Evolutionary conservation across 2,888 invertebrate genomes (phyloP).

Genomic region (Plemyria rubiginata): DNA sequence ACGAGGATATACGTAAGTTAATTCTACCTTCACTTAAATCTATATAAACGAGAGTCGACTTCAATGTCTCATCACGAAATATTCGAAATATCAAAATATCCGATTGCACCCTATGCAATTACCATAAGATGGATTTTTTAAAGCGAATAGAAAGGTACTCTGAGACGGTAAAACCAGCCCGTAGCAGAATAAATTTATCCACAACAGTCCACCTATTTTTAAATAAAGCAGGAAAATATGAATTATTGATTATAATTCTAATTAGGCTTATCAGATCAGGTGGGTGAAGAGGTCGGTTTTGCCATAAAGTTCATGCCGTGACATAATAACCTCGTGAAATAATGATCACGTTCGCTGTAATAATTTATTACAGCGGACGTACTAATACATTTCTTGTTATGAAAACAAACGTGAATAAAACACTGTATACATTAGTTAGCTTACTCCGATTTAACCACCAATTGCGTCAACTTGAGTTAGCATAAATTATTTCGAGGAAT

Average conservation of each 20-base stretch:
- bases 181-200: too few relatives aligned
- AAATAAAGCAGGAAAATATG: neutral
- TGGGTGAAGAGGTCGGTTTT: conserved; percentile 1
- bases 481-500: neutral
- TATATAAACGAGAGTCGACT: too few relatives aligned
- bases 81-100: too few relatives aligned
- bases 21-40: neutral
- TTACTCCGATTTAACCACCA: neutral
- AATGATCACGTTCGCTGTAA: conserved; percentile 6
- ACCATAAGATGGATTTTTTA: too few relatives aligned
- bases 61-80: too few relatives aligned
- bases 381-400: conserved; percentile 5
- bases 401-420: neutral
- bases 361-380: too few relatives aligned
- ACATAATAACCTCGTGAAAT: conserved; percentile 5
- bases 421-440: neutral
- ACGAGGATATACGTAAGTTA: conserved; percentile 50
- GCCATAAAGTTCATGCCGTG: neutral
- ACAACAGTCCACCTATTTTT: too few relatives aligned
- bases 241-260: neutral
- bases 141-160: too few relatives aligned
- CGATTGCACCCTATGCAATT: too few relatives aligned
- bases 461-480: neutral
- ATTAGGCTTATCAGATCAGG: neutral
- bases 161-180: too few relatives aligned